phyloP scores from a whole-genome alignment of 2,797 vertebrate genomes.

The Tarsius wallacei region DNA sequence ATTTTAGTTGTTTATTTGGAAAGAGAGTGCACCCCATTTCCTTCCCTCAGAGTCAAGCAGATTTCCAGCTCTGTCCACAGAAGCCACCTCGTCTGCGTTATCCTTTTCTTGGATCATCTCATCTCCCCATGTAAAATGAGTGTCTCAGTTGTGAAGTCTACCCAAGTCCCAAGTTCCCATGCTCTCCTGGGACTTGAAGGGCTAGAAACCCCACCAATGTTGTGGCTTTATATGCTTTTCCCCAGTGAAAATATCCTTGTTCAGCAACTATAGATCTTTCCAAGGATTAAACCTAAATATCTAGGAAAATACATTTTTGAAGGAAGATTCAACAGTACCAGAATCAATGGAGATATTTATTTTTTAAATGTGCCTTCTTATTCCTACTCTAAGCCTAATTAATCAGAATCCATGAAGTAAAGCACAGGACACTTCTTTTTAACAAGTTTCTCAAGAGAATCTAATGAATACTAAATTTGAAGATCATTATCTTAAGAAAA shows the following conservation, averaged over 20 bases:
- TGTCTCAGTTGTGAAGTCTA: background rate
- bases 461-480: constrained; percentile 24
- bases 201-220: background rate
- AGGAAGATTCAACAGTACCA: background rate
- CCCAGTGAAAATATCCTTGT: background rate
- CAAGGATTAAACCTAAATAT: background rate
- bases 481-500: background rate
- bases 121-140: background rate
- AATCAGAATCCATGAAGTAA: constrained; percentile 4
- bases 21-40: background rate
- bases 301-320: background rate
- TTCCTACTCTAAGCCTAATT: background rate
- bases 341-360: constrained; percentile 59
- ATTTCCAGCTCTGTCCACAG: background rate
- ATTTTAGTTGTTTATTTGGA: constrained; percentile 71
- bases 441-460: background rate
- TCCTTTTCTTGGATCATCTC: background rate
- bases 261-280: background rate
- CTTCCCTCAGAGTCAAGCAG: background rate
- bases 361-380: background rate
- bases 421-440: background rate
- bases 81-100: background rate
- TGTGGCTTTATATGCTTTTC: background rate
- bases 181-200: background rate
- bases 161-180: background rate